phyloP scores from a whole-genome alignment of 2,888 invertebrate genomes.

The Coecobrya sp. region DNA sequence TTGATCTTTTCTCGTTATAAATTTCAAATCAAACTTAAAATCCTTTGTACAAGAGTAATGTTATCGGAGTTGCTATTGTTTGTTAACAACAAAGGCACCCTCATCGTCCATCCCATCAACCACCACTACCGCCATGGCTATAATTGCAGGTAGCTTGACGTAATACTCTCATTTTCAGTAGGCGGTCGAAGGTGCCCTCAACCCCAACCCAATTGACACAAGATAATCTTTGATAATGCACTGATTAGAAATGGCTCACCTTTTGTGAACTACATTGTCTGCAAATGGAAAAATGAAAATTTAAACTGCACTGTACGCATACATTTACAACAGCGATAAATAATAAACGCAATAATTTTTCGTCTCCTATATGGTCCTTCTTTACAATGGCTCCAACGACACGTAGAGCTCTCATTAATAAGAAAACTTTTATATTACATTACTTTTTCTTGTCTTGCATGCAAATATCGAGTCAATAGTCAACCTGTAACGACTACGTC shows the following conservation, averaged over 20 bases:
- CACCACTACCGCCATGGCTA: not conserved
- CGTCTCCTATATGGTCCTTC: slow-evolving; percentile 22
- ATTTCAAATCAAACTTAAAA: slow-evolving; percentile 14
- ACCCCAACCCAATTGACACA: slow-evolving; percentile 69
- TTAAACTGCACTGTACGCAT: not conserved
- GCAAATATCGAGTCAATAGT: slow-evolving; percentile 71
- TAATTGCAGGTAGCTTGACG: not conserved
- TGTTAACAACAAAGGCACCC: not conserved
- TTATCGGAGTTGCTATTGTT: slow-evolving; percentile 12
- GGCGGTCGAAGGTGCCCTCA: slow-evolving; percentile 66
- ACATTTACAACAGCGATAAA: not conserved
- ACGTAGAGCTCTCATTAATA: slow-evolving; percentile 38
- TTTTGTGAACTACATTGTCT: slow-evolving; percentile 77
- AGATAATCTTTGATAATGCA: slow-evolving; percentile 69
- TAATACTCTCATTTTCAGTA: slow-evolving; percentile 61
- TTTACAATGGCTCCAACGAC: slow-evolving; percentile 21
- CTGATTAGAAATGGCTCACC: slow-evolving; percentile 76
- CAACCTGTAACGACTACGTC: slow-evolving; percentile 52
- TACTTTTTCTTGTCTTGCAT: slow-evolving; percentile 46
- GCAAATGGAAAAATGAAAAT: slow-evolving; percentile 29
- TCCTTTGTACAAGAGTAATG: not conserved
- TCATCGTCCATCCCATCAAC: slow-evolving; percentile 2
- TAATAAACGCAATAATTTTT: slow-evolving; percentile 50
- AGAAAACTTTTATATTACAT: not conserved
- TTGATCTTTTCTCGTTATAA: not conserved